Evolutionary conservation across 2,888 invertebrate genomes (phyloP), one percentile per base, ranked within the genome.

Genomic region (Tenthredo mesomela): DNA sequence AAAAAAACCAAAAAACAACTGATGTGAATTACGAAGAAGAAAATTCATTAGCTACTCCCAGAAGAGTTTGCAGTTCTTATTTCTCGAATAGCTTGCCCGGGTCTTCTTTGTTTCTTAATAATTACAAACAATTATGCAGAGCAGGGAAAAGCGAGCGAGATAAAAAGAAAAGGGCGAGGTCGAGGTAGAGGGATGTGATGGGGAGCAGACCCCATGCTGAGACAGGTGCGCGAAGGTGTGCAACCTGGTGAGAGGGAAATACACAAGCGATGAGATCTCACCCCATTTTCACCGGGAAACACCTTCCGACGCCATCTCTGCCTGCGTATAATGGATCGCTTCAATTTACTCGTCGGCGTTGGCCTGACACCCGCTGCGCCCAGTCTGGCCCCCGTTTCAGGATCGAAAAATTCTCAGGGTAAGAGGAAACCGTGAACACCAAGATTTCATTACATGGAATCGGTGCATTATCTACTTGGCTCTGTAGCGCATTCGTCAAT

Each of bases 291-390:
- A 61, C 80, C 61, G 80, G 54, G 80, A 80, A 80, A 80, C 58
- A 80, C 80, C 80, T 80, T 80, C 58, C 58, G 58, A 80, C 80
- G 80, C 80, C 61, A 80, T 80, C 61, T 80, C 80, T 80, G 58
- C 80, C 88, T 86, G 86, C 88, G 87, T 90, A 90, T 90, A 90
- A 90, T 90, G 90, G 90, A 90, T 90, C 90, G 90, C 89, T 90
- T 90, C 90, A 90, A 90, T 90, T 90, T 90, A 90, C 90, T 89
- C 89, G 89, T 87, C 89, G 88, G 87, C 88, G 86, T 86, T 86
- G 86, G 84, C 86, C 86, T 88, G 87, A 88, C 88, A 86, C 88
- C 86, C 84, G 86, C 86, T 86, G 87, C 86, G 87, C 86, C 70
- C 58, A 58, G 58, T 18, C 80, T 40, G 37, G 58, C 80, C 58